Evolutionary conservation across 2,888 invertebrate species (phyloP), one percentile per base, ranked within the genome.

Genomic region (Drosophila eohydei): DNA sequence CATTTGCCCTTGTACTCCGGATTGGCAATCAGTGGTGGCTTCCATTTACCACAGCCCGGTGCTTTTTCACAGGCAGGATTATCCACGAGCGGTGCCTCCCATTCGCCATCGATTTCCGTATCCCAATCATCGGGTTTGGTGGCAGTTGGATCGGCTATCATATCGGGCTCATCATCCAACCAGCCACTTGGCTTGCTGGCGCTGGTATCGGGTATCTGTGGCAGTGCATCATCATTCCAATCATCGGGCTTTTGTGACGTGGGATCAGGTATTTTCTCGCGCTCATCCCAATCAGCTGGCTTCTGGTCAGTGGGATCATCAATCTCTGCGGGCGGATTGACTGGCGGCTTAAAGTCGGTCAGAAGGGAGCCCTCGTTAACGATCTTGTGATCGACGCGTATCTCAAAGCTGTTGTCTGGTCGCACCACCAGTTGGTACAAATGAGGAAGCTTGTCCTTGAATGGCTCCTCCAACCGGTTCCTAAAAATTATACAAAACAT

Each of bases 41-140:
- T 95, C 98, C 99, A 99, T 48, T 94, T 93, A 0, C 99, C 99
- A 93, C 99, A 99, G 14, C 99, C 99, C 3, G 96, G 94, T 7
- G 95, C 96, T 59, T 93, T 92, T 78, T 94, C 94, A 91, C 99
- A 99, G 4, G 94, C 94, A 0, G 98, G 98, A 94, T 99, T 99
- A 88, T 96, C 96, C 36, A 99, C 95, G 62, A 97, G 94, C 0
- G 99, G 98, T 5, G 99, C 96, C 93, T 99, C 99, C 99, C 99
- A 99, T 91, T 97, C 97, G 2, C 99, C 99, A 93, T 99, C 99
- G 96, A 99, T 99, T 79, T 99, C 98, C 21, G 96, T 95, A 93
- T 99, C 99, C 98, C 99, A 99, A 93, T 99, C 99, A 0, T 94
- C 95, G 0, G 99, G 99, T 93, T 97, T 98, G 61, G 94, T 93